Base-by-base conservation (phyloP, 1,140 invertebrate species). In the Aphaenogaster ashmeadi region DNA sequence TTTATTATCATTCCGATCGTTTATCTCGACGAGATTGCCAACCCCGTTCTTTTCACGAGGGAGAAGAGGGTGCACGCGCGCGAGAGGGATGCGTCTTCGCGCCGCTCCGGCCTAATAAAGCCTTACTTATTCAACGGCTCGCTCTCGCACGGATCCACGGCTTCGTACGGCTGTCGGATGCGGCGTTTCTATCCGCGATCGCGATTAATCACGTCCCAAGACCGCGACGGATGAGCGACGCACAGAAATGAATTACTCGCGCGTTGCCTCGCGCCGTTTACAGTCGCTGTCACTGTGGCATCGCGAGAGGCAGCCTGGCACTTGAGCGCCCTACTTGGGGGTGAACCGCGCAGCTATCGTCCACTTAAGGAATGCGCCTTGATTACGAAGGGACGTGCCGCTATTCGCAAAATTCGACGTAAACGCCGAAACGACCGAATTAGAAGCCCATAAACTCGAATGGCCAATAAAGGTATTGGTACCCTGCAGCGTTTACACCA, bases 1-100 rank as follows among this genome's bases (percentile, higher is more conserved):
- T 69, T 79, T 66, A 88, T 89, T 89, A 89, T 64, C 60, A 86
- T 62, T 66, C 36, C 47, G 47, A 85, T 74, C 66, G 41, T 84
- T 60, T 60, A 62, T 87, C 77, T 81, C 27, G 13, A 9, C 54
- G 56, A 71, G 27, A 83, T 74, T 83, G 47, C 33, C 27, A 7
- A n/a, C 4, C 27, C 15, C 15, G 7, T 75, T 83, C 13, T 60
- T 83, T 58, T 83, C 8, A 44, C 27, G 0, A 7, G 18, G 3
- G 44, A 18, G 5, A 15, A 8, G 8, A 27, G 41, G 1, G 27
- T 9, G 21, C 27, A n/a, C 7, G 15, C 4, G 13, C 1, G 21
- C 27, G 41, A n/a, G 27, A 21, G 36, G 78, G 15, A n/a, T 13
- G 47, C 64, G 21, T 33, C 1, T 41, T 50, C 18, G 44, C 77